Evolutionary conservation across 2,113 vertebrate species (phyloP).

Genomic region (Bungarus multicinctus): DNA sequence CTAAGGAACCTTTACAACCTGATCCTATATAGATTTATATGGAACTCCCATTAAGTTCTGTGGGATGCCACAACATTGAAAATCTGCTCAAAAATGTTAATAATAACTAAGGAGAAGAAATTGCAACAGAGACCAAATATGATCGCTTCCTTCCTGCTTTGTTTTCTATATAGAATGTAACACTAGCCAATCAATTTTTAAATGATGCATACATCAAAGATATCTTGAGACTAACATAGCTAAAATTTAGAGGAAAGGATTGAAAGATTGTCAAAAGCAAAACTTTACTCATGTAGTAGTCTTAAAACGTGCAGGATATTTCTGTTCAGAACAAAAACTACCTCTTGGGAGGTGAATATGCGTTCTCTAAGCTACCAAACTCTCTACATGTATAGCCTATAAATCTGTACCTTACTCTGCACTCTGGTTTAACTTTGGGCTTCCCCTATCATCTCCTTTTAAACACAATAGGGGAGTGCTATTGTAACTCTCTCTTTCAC

Average conservation of each 20-base stretch:
- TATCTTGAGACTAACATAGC: conserved; percentile 34
- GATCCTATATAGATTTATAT: background rate
- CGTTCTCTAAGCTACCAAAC: background rate
- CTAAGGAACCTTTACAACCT: conserved; percentile 13
- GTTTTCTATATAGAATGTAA: conserved; percentile 49
- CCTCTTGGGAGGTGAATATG: background rate
- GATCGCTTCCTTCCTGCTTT: conserved; percentile 7
- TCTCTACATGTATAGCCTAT: background rate
- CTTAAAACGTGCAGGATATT: conserved; percentile 21
- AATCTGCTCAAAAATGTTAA: background rate
- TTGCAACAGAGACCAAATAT: rapidly evolving
- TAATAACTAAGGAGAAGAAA: background rate
- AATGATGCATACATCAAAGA: conserved; percentile 35
- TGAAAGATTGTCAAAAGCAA: conserved; percentile 26
- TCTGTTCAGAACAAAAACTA: background rate
- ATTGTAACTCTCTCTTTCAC: background rate
- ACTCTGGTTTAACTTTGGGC: background rate
- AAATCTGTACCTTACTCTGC: background rate
- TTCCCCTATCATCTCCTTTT: background rate
- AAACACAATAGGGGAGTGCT: background rate
- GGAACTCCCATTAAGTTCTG: conserved; percentile 12
- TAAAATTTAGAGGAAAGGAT: conserved; percentile 53
- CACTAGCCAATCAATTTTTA: conserved; percentile 55
- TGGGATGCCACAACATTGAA: background rate
- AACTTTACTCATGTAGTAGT: rapidly evolving